Evolutionary conservation across 2,113 vertebrate genomes (phyloP).

Genomic region (Oreochromis aureus): DNA sequence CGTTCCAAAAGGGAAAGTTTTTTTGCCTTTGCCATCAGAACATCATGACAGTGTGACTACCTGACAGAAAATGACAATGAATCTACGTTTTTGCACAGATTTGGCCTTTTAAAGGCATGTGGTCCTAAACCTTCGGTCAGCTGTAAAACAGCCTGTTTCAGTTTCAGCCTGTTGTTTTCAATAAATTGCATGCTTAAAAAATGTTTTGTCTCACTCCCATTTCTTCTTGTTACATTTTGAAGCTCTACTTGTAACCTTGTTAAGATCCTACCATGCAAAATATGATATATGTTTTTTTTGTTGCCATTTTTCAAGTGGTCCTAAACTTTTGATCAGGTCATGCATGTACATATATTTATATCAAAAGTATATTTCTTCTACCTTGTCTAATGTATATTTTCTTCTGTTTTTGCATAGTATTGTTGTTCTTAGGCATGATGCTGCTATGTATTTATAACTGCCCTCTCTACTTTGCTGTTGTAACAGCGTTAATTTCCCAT

Average conservation of each 20-base stretch:
- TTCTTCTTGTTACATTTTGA: neutral
- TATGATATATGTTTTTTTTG: neutral
- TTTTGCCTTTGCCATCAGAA: neutral
- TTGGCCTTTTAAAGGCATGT: too few relatives aligned
- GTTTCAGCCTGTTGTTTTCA: too few relatives aligned
- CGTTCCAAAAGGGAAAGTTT: neutral
- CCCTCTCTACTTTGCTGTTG: neutral
- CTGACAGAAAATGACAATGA: neutral
- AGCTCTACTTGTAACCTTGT: neutral
- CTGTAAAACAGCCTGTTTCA: too few relatives aligned
- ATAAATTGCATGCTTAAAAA: too few relatives aligned
- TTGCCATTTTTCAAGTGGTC: neutral
- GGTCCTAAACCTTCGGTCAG: too few relatives aligned
- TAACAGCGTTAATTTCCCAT: neutral
- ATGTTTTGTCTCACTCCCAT: too few relatives aligned
- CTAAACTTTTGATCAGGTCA: neutral
- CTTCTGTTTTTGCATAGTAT: neutral
- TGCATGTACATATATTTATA: neutral
- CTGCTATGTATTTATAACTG: neutral
- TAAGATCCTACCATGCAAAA: neutral
- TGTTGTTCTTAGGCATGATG: neutral
- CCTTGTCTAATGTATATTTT: neutral
- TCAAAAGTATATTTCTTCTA: neutral
- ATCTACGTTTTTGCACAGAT: neutral
- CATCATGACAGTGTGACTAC: neutral